These are phyloP conservation scores for Pantherophis guttatus DNA, from an alignment of 2,113 vertebrate genomes.

Conservation along the genomic window DNA sequence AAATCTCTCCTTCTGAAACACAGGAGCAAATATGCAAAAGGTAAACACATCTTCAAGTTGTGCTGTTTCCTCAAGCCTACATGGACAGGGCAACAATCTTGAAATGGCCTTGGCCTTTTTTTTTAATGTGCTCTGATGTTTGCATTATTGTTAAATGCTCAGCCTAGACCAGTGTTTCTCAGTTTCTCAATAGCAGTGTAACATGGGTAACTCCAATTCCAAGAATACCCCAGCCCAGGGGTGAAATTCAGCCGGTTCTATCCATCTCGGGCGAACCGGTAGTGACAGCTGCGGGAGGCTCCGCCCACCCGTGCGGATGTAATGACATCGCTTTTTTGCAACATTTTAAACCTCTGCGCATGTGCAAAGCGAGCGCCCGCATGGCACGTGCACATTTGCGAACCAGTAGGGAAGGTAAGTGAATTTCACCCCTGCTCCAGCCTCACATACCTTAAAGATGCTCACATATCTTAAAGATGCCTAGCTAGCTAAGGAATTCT, in stretches of 20 bases:
- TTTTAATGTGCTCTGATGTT: neutral
- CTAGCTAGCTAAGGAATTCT: neutral
- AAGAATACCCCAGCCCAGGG: neutral
- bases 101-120: neutral
- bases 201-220: neutral
- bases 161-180: neutral
- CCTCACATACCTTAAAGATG: neutral
- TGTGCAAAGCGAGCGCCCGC: no score
- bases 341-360: no score
- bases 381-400: no score
- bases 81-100: neutral
- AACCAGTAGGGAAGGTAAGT: no score
- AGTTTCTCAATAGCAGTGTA: neutral
- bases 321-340: no score
- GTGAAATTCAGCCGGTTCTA: no score
- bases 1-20: neutral
- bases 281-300: no score
- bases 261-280: no score
- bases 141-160: neutral
- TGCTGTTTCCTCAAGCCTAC: neutral
- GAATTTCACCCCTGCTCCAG: neutral
- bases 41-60: neutral
- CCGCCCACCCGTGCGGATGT: no score
- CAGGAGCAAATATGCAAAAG: neutral
- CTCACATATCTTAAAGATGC: neutral